These are phyloP conservation scores for Corythaeola cristata DNA, from an alignment of 2,113 vertebrate species.

Conservation along the genomic window DNA sequence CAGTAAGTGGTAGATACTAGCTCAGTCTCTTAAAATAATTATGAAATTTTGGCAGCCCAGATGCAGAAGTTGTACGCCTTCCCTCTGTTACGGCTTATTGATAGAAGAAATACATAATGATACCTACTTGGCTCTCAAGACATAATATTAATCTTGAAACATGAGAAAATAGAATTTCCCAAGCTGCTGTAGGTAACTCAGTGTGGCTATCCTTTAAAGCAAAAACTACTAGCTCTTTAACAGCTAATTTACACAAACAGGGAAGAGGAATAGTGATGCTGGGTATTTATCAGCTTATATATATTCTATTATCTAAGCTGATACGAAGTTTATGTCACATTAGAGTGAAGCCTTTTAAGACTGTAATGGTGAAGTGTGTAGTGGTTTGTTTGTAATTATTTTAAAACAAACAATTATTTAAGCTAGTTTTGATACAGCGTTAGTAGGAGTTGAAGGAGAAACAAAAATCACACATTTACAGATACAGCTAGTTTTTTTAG, in stretches of 20 bases:
- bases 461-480: neutral
- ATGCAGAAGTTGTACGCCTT: neutral
- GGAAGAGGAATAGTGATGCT: neutral
- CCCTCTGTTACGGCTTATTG: neutral
- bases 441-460: neutral
- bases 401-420: neutral
- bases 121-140: neutral
- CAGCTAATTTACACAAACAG: neutral
- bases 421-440: neutral
- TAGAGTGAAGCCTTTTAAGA: neutral
- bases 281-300: too few relatives aligned
- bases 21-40: neutral
- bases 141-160: neutral
- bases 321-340: neutral
- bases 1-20: neutral
- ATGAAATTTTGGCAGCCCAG: neutral
- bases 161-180: neutral
- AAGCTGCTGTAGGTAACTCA: neutral
- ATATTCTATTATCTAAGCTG: neutral
- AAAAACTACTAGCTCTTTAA: neutral
- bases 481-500: neutral
- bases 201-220: neutral
- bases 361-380: neutral
- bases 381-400: neutral
- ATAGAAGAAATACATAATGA: neutral